Conservation (phyloP, 2,888 invertebrate genomes). For the Neoscelio sp. region DNA sequence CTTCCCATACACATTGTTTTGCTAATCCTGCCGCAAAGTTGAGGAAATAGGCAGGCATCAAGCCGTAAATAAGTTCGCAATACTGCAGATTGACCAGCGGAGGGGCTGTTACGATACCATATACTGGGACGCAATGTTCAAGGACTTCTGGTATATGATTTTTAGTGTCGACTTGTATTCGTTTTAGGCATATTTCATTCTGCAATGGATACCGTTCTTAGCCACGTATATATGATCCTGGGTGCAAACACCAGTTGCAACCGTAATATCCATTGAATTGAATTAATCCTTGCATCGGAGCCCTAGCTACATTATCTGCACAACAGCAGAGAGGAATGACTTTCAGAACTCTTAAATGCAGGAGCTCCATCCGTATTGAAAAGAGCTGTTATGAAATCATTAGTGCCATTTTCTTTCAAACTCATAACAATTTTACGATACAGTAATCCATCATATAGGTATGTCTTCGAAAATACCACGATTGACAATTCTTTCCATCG, state of each 20-base stretch:
- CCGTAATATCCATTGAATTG: slow-evolving; percentile 15
- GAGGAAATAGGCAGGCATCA: too few species aligned
- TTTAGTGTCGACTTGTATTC: too few species aligned
- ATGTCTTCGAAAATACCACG: slow-evolving; percentile 1
- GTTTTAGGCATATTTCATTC: too few species aligned
- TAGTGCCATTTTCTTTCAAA: neutral
- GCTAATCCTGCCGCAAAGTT: too few species aligned
- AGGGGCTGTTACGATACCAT: too few species aligned
- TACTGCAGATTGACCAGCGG: too few species aligned
- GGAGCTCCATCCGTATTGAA: slow-evolving; percentile 15
- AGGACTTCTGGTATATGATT: too few species aligned
- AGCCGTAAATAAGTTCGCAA: too few species aligned
- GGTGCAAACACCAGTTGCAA: slow-evolving; percentile 14
- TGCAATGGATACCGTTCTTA: neutral
- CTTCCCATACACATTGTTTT: too few species aligned
- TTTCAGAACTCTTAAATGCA: slow-evolving; percentile 4
- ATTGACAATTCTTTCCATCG: slow-evolving; percentile 2
- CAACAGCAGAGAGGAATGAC: slow-evolving; percentile 4
- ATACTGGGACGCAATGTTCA: too few species aligned
- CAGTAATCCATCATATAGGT: slow-evolving; percentile 2
- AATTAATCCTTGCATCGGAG: neutral
- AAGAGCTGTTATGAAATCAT: neutral
- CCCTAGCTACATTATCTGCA: too few species aligned
- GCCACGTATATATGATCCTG: neutral
- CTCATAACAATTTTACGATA: slow-evolving; percentile 8